Conservation (phyloP, 1,140 invertebrate genomes). For the Coenobita brevimanus region DNA sequence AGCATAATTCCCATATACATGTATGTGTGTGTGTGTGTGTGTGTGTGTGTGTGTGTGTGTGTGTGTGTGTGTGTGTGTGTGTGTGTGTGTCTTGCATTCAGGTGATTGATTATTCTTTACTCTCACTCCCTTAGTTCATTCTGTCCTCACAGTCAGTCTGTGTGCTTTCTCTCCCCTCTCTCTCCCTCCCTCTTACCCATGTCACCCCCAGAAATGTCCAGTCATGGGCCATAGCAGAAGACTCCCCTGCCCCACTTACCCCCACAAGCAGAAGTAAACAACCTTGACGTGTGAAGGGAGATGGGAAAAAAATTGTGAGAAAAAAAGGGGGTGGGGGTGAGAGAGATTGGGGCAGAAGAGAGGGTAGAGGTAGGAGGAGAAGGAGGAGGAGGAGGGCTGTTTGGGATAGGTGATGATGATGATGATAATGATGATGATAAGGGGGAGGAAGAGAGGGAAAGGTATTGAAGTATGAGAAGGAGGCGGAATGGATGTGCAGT, state of each 20-base stretch:
- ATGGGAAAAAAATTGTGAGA: neutral
- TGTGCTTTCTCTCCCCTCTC: neutral
- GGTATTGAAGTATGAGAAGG: too few relatives aligned
- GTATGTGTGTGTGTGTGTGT: constrained; percentile 13
- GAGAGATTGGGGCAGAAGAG: neutral
- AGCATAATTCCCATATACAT: neutral
- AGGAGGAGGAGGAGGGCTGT: neutral
- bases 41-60: constrained; percentile 4
- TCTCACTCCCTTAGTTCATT: neutral
- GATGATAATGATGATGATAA: too few relatives aligned
- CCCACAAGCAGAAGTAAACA: constrained; percentile 43
- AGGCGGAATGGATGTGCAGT: too few relatives aligned
- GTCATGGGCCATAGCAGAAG: neutral
- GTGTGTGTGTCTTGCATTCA: too few relatives aligned
- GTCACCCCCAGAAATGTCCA: neutral
- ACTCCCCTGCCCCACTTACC: constrained; percentile 20
- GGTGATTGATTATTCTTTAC: too few relatives aligned
- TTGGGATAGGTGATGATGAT: too few relatives aligned
- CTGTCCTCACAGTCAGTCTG: neutral
- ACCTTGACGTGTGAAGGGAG: constrained; percentile 18
- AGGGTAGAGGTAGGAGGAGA: neutral
- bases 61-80: neutral
- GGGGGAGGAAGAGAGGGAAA: too few relatives aligned
- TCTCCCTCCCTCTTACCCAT: neutral
- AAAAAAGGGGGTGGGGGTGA: constrained; percentile 15